Conservation (phyloP, 1,140 invertebrate genomes). For the Protaetia brevitarsis region DNA sequence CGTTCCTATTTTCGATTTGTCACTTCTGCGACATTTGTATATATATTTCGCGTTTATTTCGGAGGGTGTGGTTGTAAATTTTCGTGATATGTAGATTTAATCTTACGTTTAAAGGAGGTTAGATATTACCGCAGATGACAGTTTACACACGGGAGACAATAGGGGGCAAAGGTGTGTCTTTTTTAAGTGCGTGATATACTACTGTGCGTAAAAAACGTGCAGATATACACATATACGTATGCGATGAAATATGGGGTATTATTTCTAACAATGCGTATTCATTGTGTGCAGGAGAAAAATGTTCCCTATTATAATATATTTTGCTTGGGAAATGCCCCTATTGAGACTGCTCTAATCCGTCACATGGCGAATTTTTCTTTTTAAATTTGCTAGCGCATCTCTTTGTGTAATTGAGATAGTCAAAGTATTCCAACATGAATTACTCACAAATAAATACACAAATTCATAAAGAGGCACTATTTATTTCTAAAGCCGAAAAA, state of each 20-base stretch:
- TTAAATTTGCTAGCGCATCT: neutral
- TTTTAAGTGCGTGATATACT: conserved; percentile 12
- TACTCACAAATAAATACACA: no score
- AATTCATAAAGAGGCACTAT: no score
- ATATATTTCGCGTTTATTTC: neutral
- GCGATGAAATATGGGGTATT: no score
- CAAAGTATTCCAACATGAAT: no score
- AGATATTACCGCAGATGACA: conserved; percentile 1
- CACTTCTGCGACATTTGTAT: no score
- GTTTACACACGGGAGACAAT: conserved; percentile 3
- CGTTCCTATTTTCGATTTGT: no score
- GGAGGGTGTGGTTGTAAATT: neutral
- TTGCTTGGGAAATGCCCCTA: neutral
- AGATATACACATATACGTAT: neutral
- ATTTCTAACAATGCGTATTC: conserved; percentile 8
- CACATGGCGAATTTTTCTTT: neutral
- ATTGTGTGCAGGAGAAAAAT: neutral
- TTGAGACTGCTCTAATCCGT: neutral
- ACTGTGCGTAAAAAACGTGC: neutral
- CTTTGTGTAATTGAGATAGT: no score
- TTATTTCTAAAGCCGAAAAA: no score
- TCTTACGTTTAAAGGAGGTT: neutral
- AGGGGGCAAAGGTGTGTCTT: neutral
- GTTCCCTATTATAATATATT: conserved; percentile 1
- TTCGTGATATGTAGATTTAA: conserved; percentile 10